These are phyloP conservation scores for Shargacucullia verbasci DNA, from an alignment of 2,888 invertebrate species.

Conservation along the genomic window DNA sequence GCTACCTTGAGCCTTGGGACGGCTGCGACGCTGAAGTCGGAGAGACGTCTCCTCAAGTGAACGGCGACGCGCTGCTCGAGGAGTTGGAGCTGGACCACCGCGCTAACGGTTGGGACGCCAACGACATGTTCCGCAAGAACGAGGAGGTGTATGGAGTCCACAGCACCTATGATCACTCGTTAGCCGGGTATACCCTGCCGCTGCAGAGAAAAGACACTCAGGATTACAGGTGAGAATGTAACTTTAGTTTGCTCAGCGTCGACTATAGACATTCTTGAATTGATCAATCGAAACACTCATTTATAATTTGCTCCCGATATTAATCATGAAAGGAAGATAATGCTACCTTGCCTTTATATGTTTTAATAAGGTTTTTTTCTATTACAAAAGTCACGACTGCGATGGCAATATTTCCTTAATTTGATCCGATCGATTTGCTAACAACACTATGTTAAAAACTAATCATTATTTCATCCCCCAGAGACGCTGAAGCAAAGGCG, in stretches of 20 bases:
- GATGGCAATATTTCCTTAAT: too few relatives aligned
- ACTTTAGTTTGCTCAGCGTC: too few relatives aligned
- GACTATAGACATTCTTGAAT: too few relatives aligned
- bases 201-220: constrained; percentile 95
- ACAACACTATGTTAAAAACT: too few relatives aligned
- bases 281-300: too few relatives aligned
- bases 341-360: too few relatives aligned
- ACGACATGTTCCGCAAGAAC: constrained; percentile 99
- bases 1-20: constrained; percentile 97
- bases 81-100: constrained; percentile 93
- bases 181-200: constrained; percentile 97
- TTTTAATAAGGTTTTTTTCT: too few relatives aligned
- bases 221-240: constrained; percentile 91
- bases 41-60: constrained; percentile 82
- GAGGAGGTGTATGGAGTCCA: constrained; percentile 96
- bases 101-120: constrained; percentile 98
- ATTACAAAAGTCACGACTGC: too few relatives aligned
- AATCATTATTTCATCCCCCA: constrained; percentile 55
- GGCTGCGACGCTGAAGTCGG: constrained; percentile 86
- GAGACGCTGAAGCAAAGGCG: constrained; percentile 95
- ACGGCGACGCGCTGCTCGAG: constrained; percentile 90
- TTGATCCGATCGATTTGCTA: too few relatives aligned
- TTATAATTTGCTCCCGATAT: too few relatives aligned
- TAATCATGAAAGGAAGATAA: too few relatives aligned
- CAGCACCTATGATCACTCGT: constrained; percentile 96